Conservation (phyloP, 2,888 invertebrate genomes). For the Ochropleura leucogaster region DNA sequence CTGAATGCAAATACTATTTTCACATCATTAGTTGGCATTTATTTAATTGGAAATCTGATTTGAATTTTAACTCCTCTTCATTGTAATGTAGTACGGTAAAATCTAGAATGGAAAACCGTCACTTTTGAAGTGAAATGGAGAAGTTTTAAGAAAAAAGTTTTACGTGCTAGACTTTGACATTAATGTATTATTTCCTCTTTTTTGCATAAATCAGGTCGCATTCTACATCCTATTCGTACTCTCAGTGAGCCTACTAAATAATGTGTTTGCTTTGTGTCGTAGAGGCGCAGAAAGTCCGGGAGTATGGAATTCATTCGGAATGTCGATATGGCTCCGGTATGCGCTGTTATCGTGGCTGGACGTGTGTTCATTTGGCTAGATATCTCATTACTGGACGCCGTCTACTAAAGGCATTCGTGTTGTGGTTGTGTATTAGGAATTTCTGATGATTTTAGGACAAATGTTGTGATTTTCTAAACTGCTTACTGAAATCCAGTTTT, state of each 20-base stretch:
- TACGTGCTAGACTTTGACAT: not conserved
- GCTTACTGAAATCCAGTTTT: too few species aligned
- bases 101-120: not conserved
- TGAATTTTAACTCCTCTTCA: not conserved
- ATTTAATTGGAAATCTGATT: not conserved
- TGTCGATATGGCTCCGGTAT: slow-evolving; percentile 37
- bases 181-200: not conserved
- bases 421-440: slow-evolving; percentile 2
- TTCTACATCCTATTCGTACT: not conserved
- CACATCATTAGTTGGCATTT: not conserved
- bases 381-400: slow-evolving; percentile 37
- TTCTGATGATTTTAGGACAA: not conserved
- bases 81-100: not conserved
- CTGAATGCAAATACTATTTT: not conserved
- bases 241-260: slow-evolving; percentile 48
- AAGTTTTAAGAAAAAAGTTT: not conserved
- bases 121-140: not conserved
- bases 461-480: not conserved
- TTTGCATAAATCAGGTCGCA: not conserved
- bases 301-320: slow-evolving; percentile 45
- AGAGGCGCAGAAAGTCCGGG: slow-evolving; percentile 17
- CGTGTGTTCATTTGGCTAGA: slow-evolving; percentile 40
- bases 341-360: slow-evolving; percentile 29
- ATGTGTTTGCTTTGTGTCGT: slow-evolving; percentile 36
- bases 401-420: slow-evolving; percentile 1